These are phyloP conservation scores for Tetraodon nigroviridis DNA, from an alignment of 2,113 vertebrate genomes.

Conservation along the genomic window DNA sequence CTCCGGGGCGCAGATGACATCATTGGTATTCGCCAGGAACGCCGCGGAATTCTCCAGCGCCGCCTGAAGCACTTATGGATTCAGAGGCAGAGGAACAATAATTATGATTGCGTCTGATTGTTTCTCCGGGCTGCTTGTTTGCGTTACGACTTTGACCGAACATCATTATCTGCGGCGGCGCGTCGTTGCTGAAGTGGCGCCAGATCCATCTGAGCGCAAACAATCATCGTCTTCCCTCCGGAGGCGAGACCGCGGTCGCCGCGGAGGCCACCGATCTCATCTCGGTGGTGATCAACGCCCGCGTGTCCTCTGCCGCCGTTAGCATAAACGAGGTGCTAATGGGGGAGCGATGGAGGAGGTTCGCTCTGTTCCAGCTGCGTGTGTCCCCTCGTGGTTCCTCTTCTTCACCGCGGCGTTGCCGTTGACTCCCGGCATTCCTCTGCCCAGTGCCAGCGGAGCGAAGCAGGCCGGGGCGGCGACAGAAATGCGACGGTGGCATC, in stretches of 20 bases:
- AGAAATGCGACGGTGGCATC: slow-evolving; percentile 28
- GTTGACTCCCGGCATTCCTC: too few relatives aligned
- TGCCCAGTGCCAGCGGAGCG: too few relatives aligned
- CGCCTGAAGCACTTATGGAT: slow-evolving; percentile 36
- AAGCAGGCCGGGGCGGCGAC: background rate
- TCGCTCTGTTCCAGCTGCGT: too few relatives aligned
- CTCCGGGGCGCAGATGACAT: too few relatives aligned
- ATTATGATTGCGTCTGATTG: slow-evolving; percentile 52
- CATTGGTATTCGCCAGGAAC: slow-evolving; percentile 28
- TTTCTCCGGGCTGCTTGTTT: slow-evolving; percentile 43
- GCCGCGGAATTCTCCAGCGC: slow-evolving; percentile 5
- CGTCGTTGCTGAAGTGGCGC: slow-evolving; percentile 21
- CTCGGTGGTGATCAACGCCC: slow-evolving; percentile 30
- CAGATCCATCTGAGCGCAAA: slow-evolving; percentile 22
- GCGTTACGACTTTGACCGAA: slow-evolving; percentile 39
- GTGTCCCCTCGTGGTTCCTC: background rate
- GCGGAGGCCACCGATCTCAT: slow-evolving; percentile 33
- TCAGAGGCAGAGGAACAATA: slow-evolving; percentile 38
- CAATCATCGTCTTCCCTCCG: slow-evolving; percentile 40
- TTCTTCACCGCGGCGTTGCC: too few relatives aligned
- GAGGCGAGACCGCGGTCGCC: slow-evolving; percentile 41
- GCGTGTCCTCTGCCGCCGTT: slow-evolving; percentile 19
- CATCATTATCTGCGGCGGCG: slow-evolving; percentile 36
- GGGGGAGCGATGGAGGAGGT: background rate
- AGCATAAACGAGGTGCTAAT: slow-evolving; percentile 27